Evolutionary conservation across 2,888 invertebrate genomes (phyloP), one percentile per base, ranked within the genome.

Genomic region (Caenorhabditis zanzibari): DNA sequence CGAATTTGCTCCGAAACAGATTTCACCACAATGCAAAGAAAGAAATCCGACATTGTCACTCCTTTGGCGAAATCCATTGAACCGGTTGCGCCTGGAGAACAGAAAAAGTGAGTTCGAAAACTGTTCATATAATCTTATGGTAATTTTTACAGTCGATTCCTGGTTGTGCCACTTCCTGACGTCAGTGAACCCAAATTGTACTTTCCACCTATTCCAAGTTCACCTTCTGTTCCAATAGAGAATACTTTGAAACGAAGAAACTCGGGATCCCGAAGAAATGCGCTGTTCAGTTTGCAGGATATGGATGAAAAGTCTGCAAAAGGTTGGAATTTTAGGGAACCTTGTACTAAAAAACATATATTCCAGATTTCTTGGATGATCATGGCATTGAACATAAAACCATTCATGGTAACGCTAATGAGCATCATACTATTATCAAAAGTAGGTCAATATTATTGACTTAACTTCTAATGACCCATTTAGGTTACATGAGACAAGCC

Each of bases 401-500:
- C 0, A 71, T 85, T 56, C 81, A 82, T 47, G 81, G 73, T 22
- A 75, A 58, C 28, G 28, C 80, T 7, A 74, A 75, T 24, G 83
- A 87, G 28, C 84, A 82, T 49, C 83, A 85, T 7, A 75, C 80
- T 9, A 72, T 87, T 12, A 83, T 87, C 10, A 85, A 84, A 69
- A 81, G 87, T 85, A 22, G 14, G 61, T 59, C 41, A 16, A n/a
- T n/a, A n/a, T n/a, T n/a, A n/a, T n/a, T n/a, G n/a, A n/a, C n/a
- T n/a, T n/a, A n/a, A n/a, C n/a, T n/a, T n/a, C n/a, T n/a, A n/a
- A n/a, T n/a, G n/a, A n/a, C n/a, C n/a, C n/a, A n/a, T 35, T 10
- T 19, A 77, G 90, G 85, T 26, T 91, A 91, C 64, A 86, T 91
- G 52, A 82, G 84, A 61, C 89, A 89, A 54, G 91, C 91, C 7